These are phyloP conservation scores for Nephrotoma appendiculata DNA, from an alignment of 2,888 invertebrate species.

Conservation along the genomic window DNA sequence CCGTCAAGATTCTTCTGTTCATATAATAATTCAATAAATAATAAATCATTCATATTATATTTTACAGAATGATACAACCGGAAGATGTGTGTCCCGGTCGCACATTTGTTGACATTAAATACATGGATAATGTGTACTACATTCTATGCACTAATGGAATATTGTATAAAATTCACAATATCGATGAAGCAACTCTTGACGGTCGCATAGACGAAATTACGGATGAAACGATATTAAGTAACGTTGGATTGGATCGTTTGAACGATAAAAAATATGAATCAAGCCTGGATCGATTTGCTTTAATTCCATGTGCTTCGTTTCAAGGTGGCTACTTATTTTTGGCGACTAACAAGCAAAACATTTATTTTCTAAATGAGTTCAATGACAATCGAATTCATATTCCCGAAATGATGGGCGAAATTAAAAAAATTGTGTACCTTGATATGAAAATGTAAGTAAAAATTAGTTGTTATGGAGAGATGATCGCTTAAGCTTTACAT, in stretches of 20 bases:
- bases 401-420: conserved; percentile 18
- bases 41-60: too few species aligned
- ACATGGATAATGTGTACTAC: conserved; percentile 19
- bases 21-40: too few species aligned
- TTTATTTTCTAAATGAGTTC: neutral
- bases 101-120: conserved; percentile 23
- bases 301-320: neutral
- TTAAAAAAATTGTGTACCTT: conserved; percentile 24
- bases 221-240: conserved; percentile 16
- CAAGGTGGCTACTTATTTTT: neutral
- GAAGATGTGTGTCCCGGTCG: conserved; percentile 17
- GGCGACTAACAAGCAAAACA: neutral
- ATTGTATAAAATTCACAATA: conserved; percentile 14
- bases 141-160: conserved; percentile 26
- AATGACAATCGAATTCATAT: conserved; percentile 14
- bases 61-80: neutral
- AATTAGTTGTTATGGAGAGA: neutral
- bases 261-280: neutral
- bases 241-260: conserved; percentile 16
- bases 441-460: conserved; percentile 24
- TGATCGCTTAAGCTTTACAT: neutral
- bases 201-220: conserved; percentile 20
- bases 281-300: neutral
- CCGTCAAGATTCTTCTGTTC: too few species aligned
- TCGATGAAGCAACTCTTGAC: conserved; percentile 22